phyloP scores from a whole-genome alignment of 2,888 invertebrate species.

The Hartigia nigra region DNA sequence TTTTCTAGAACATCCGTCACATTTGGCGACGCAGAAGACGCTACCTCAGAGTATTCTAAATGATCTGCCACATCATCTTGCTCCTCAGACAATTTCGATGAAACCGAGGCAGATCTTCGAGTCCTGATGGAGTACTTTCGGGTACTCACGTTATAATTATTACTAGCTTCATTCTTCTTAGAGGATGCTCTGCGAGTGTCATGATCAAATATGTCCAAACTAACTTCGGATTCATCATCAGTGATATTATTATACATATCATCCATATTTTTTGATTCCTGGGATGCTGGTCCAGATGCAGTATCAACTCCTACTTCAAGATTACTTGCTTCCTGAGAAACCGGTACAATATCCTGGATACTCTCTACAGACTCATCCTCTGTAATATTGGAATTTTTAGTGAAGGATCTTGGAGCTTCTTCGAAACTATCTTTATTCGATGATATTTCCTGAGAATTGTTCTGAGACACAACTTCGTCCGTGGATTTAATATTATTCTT shows the following conservation, averaged over 20 bases:
- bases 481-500: background rate
- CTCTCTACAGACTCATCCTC: conserved; percentile 51
- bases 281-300: background rate
- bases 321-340: background rate
- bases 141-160: background rate
- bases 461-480: background rate
- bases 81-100: background rate
- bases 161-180: background rate
- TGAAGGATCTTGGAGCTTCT: background rate
- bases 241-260: conserved; percentile 22
- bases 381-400: conserved; percentile 45
- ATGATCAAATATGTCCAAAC: background rate
- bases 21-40: background rate
- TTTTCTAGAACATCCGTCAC: conserved; percentile 5
- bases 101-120: background rate
- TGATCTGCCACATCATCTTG: background rate
- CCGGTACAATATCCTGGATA: conserved; percentile 15
- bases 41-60: background rate
- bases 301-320: background rate
- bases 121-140: background rate
- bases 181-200: background rate
- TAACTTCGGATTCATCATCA: conserved; percentile 45
- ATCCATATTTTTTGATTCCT: background rate
- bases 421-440: background rate
- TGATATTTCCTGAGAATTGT: background rate